These are phyloP conservation scores for Hirtodrosophila confusa DNA, from an alignment of 2,888 invertebrate genomes.

Conservation along the genomic window DNA sequence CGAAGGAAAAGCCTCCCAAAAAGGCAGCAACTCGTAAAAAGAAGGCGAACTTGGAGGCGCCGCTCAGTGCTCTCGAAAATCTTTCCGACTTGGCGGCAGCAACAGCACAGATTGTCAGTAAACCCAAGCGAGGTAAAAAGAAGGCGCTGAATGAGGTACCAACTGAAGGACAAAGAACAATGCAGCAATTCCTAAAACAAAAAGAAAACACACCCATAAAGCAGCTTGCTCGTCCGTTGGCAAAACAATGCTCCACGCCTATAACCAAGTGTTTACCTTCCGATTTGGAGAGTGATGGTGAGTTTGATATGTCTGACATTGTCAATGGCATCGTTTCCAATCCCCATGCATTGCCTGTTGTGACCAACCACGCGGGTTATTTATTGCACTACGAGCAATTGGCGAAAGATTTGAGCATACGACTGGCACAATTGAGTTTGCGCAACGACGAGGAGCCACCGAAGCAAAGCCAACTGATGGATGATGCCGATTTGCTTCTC, in stretches of 20 bases:
- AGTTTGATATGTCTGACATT: constrained; percentile 85
- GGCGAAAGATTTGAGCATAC: constrained; percentile 52
- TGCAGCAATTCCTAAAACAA: constrained; percentile 81
- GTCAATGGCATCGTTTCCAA: constrained; percentile 85
- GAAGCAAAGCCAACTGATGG: constrained; percentile 24
- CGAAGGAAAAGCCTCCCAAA: constrained; percentile 85
- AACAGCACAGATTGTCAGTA: constrained; percentile 71
- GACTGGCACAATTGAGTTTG: constrained; percentile 52
- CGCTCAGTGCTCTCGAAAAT: constrained; percentile 72
- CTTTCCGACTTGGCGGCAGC: constrained; percentile 59
- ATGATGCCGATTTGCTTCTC: constrained; percentile 69
- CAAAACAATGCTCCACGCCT: constrained; percentile 79
- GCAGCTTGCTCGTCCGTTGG: background rate
- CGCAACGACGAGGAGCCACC: constrained; percentile 4
- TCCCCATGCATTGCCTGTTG: constrained; percentile 38
- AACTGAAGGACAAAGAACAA: constrained; percentile 75
- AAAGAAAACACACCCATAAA: constrained; percentile 50
- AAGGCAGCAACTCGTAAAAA: constrained; percentile 80
- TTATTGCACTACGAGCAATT: constrained; percentile 73
- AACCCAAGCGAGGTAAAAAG: constrained; percentile 46
- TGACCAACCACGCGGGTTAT: constrained; percentile 72
- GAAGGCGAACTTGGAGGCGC: constrained; percentile 43
- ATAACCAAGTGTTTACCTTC: constrained; percentile 70
- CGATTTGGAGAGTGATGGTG: constrained; percentile 82
- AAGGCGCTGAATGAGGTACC: constrained; percentile 79